Evolutionary conservation across 2,888 invertebrate species (phyloP), one percentile per base, ranked within the genome.

Genomic region (Omphaloscelis lunosa): DNA sequence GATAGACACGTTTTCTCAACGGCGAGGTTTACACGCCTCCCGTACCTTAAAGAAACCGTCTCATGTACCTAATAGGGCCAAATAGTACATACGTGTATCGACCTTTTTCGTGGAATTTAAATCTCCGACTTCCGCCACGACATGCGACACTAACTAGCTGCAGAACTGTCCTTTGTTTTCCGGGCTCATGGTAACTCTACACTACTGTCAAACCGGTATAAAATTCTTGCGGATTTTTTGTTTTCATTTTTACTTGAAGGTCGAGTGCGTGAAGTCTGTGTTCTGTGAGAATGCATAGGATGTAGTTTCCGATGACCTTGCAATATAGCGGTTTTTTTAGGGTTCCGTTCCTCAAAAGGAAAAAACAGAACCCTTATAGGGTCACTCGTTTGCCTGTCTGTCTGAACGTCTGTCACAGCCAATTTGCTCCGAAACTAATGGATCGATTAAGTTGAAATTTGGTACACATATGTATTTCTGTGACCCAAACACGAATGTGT

Each of bases 91-190:
- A 45, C 34, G 0, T 34, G 0, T 1, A 29, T 11, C 51, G 69
- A 74, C 69, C 74, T 82, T 53, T 69, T 78, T 69, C 41, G 48
- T 56, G 51, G 45, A 66, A 58, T 51, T 65, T 48, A 56, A 34
- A 20, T 4, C 48, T 27, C 34, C 3, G 15, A 29, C n/a, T 75
- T 85, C 75, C 85, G 81, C 15, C 58, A 63, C 20, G 39, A 53
- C 59, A 65, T 2, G 23, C 11, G 45, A 59, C 39, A 48, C 53
- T 45, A 17, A 41, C 53, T 84, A 74, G 74, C 56, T 63, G 63
- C 61, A 83, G 71, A 83, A 83, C 63, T 72, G 68, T 83, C 78
- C 73, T 58, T 53, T 58, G 61, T 83, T 65, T 71, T 61, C 51
- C 71, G 72, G n/a, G 45, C 7, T 39, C n/a, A 0, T 73, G 71